Evolutionary conservation across 1,140 invertebrate species (phyloP), one percentile per base, ranked within the genome.

Genomic region (Zaprionus tsacasi): DNA sequence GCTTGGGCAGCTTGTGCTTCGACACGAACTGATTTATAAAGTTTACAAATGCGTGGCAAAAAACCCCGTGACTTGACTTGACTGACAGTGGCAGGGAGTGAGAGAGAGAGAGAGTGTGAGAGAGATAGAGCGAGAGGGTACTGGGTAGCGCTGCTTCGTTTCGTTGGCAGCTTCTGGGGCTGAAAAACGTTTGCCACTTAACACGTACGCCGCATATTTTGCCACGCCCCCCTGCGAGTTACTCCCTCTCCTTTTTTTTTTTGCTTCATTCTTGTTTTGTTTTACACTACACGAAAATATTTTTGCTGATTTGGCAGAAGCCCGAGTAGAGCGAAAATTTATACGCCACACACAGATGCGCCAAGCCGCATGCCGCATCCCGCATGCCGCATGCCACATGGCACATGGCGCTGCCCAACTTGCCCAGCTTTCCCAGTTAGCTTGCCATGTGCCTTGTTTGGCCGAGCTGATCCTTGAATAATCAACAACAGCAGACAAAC

Each of bases 101-200:
- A 35, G 33, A 35, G 27, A 3, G 27, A 30, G 27, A 30, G 13
- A 40, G 13, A 7, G 38, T 0, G 5, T 6, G 1, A 13, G 1
- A 13, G 11, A 6, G 13, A 40, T 4, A 6, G 30, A 52, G 75
- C 63, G 74, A 68, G 64, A 59, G 63, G 56, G n/a, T 35, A 60
- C 35, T 40, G 43, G 52, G 21, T 33, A 33, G 30, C 48, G 38
- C 3, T 33, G 52, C 15, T 56, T 17, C 38, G 65, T 45, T 50
- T 61, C 17, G 17, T 35, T 50, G 12, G 78, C 76, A 79, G 69
- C 70, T 79, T 64, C 69, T 70, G 15, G 60, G 75, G 79, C 87
- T 88, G 83, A 89, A 88, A 87, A 88, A 88, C 83, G 83, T 89
- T 89, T 88, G 83, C 83, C 85, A 88, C 83, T 88, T 88, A 88